Evolutionary conservation across 2,113 vertebrate species (phyloP).

Genomic region (Aythya baeri): DNA sequence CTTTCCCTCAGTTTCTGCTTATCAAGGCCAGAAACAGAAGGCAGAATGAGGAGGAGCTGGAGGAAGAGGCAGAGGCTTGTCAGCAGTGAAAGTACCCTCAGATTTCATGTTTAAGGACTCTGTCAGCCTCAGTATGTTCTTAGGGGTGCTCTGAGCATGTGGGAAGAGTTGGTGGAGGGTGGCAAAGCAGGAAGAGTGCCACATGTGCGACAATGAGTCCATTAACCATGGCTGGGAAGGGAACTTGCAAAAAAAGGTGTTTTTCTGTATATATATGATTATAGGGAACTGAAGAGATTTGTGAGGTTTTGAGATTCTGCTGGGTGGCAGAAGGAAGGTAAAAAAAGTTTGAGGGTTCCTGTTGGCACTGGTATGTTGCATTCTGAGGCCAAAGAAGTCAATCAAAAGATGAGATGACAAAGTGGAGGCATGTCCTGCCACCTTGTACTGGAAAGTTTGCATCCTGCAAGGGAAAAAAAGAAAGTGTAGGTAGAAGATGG

Average conservation of each 20-base stretch:
- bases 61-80: neutral
- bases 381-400: neutral
- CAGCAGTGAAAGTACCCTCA: neutral
- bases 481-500: neutral
- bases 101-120: neutral
- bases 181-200: neutral
- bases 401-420: neutral
- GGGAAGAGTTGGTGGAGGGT: neutral
- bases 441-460: neutral
- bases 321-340: neutral
- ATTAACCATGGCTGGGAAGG: neutral
- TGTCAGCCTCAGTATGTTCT: neutral
- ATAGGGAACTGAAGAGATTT: neutral
- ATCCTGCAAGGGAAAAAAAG: neutral
- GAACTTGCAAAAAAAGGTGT: neutral
- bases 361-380: neutral
- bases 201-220: neutral
- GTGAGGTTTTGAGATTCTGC: neutral
- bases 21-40: neutral
- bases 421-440: neutral
- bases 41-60: neutral
- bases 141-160: neutral
- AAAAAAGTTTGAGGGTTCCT: neutral
- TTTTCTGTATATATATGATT: neutral
- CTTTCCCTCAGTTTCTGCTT: neutral